Evolutionary conservation across 2,113 vertebrate genomes (phyloP).

Genomic region (Nicator chloris): DNA sequence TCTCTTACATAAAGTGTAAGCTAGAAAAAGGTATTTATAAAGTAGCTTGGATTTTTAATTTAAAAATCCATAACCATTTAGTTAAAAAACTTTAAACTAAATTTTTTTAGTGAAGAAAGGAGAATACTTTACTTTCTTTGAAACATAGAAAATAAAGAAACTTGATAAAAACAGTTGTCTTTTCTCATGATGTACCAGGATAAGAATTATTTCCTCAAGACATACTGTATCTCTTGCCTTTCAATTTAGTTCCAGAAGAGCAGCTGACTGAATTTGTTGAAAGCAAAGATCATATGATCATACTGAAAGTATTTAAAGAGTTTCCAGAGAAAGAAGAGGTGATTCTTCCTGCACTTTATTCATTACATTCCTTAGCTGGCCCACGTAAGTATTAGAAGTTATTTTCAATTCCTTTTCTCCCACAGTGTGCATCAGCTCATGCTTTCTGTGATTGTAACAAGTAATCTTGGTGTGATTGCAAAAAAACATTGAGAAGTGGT

Average conservation of each 20-base stretch:
- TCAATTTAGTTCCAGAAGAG: slow-evolving; percentile 82
- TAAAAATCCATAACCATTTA: not conserved
- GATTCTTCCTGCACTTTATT: slow-evolving; percentile 80
- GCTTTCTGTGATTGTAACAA: not conserved
- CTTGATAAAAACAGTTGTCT: not conserved
- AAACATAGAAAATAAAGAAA: not conserved
- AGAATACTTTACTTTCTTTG: not conserved
- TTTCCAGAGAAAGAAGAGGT: slow-evolving; percentile 81
- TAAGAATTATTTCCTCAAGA: not conserved
- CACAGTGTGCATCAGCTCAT: not conserved
- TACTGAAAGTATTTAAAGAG: slow-evolving; percentile 77
- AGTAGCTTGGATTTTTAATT: not conserved
- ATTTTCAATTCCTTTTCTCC: not conserved
- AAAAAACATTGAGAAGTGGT: not conserved
- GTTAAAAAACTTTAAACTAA: not conserved
- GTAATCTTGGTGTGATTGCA: not conserved
- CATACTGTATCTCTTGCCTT: not conserved
- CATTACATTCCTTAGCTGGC: slow-evolving; percentile 82
- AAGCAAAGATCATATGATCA: slow-evolving; percentile 84
- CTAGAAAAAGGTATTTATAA: not conserved
- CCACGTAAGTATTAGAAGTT: slow-evolving; percentile 77
- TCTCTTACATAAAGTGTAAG: not conserved
- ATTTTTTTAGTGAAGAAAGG: not conserved
- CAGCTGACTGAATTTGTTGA: slow-evolving; percentile 92
- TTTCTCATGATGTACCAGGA: not conserved